Base-by-base conservation (phyloP, 2,113 vertebrate species). In the Elanoides forficatus region DNA sequence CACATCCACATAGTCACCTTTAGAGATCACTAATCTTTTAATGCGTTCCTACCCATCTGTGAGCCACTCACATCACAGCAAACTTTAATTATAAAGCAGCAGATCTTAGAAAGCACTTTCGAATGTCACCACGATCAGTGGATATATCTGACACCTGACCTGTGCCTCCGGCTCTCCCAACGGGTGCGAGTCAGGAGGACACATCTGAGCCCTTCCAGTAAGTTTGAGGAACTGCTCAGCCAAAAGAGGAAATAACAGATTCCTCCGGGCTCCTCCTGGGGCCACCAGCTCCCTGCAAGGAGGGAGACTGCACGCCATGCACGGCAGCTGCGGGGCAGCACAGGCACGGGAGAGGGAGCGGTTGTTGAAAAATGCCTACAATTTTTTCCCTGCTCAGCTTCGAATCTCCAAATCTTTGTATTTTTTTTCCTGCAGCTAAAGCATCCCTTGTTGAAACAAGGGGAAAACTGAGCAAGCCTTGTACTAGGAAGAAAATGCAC, bases 251-350 rank as follows among this genome's bases (percentile, higher is more conserved):
- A 95, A 81, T 15, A 65, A 56, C 20, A 48, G 88, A 95, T 66
- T 95, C 15, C 83, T 83, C 15, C 32, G 4, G 79, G 81, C 90
- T 92, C 21, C 85, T 95, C 60, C 74, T 9, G 79, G 26, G 81
- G 59, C 88, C 59, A 25, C 32, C 1, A 3, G 86, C 73, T 93
- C 59, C 32, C 43, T 4, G 58, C 0, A 5, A 87, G 85, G 53
- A 86, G 38, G 56, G 29, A 75, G 90, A 79, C 91, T 22, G 2
- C 67, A 43, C 30, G 15, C 89, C 15, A 1, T 3, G 17, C 47
- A 15, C 27, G 5, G 94, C 91, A 94, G 94, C 94, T 93, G 88
- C 9, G 45, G 93, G 95, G 94, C 93, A 94, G 90, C 92, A 93
- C 92, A 79, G 92, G 85, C 92, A 94, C 66, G 0, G 87, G 23